A percentile compares a stretch with the other conserved stretches of the same genome.
Conservation (phyloP, 1,140 invertebrate species). For the Pogonus chalceus region DNA sequence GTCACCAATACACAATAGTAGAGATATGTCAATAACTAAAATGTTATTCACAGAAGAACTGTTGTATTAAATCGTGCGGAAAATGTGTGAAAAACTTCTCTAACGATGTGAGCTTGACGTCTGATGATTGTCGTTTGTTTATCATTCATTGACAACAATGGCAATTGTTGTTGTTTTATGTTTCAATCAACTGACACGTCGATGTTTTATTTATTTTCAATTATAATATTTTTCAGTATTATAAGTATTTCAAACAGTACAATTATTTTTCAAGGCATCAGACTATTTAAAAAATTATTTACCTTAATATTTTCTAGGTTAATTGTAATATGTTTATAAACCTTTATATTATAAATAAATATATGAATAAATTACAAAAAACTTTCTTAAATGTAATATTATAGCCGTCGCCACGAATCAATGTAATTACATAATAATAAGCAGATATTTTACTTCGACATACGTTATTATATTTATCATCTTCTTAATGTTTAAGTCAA, state of each 20-base stretch:
- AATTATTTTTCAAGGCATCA: neutral
- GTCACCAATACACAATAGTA: neutral
- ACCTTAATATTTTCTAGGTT: neutral
- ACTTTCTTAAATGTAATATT: too few species aligned
- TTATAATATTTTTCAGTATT: constrained; percentile 3
- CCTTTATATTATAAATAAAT: too few species aligned
- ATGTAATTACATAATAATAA: too few species aligned
- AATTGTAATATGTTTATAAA: too few species aligned
- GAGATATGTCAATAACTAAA: constrained; percentile 4
- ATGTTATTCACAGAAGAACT: constrained; percentile 3
- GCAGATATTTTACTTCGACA: too few species aligned
- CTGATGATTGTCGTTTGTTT: neutral
- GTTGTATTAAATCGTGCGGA: constrained; percentile 1
- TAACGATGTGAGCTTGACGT: neutral
- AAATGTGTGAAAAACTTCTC: neutral
- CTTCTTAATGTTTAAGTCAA: too few species aligned
- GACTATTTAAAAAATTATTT: neutral
- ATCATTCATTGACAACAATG: neutral
- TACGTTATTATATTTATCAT: too few species aligned
- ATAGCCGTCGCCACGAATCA: too few species aligned
- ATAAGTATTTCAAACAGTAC: neutral
- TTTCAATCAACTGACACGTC: neutral
- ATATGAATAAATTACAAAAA: too few species aligned
- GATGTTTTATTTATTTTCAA: neutral
- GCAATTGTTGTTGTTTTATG: neutral